Conservation (phyloP, 2,888 invertebrate species). For the Cryptophagus acutangulus region DNA sequence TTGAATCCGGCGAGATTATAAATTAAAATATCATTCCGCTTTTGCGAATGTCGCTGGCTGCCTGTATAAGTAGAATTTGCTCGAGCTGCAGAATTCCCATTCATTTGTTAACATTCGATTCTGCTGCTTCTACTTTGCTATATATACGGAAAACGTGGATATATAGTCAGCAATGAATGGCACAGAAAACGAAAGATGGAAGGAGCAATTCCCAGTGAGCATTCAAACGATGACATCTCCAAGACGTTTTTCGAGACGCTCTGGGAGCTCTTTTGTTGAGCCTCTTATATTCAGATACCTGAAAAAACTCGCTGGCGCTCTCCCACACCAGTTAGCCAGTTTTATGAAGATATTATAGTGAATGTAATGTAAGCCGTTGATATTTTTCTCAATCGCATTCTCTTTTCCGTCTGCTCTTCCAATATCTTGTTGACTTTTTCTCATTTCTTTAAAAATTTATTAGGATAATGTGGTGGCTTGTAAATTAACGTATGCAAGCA, state of each 20-base stretch:
- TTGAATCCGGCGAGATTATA: slow-evolving; percentile 19
- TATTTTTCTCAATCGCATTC: background rate
- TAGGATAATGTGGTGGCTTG: no score
- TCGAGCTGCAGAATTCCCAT: slow-evolving; percentile 8
- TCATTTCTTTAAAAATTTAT: no score
- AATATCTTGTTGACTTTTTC: no score
- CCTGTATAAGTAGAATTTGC: slow-evolving; percentile 9
- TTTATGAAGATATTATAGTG: slow-evolving; percentile 13
- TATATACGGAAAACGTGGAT: no score
- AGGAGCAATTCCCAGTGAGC: slow-evolving; percentile 14
- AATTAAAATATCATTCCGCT: slow-evolving; percentile 17
- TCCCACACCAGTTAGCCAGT: slow-evolving; percentile 13
- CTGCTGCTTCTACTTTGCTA: no score
- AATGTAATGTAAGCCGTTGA: slow-evolving; percentile 5
- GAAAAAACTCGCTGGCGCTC: slow-evolving; percentile 10
- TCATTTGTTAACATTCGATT: slow-evolving; percentile 9
- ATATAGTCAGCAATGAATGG: no score
- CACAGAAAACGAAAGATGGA: no score
- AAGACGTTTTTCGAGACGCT: slow-evolving; percentile 12
- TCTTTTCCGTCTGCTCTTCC: no score
- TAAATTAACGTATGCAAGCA: no score
- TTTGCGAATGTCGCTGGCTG: slow-evolving; percentile 6
- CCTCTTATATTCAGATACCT: slow-evolving; percentile 15
- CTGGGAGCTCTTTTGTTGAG: slow-evolving; percentile 14
- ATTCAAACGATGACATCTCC: slow-evolving; percentile 16